Base-by-base conservation (phyloP, 2,113 vertebrate species). In the Callipepla californica region DNA sequence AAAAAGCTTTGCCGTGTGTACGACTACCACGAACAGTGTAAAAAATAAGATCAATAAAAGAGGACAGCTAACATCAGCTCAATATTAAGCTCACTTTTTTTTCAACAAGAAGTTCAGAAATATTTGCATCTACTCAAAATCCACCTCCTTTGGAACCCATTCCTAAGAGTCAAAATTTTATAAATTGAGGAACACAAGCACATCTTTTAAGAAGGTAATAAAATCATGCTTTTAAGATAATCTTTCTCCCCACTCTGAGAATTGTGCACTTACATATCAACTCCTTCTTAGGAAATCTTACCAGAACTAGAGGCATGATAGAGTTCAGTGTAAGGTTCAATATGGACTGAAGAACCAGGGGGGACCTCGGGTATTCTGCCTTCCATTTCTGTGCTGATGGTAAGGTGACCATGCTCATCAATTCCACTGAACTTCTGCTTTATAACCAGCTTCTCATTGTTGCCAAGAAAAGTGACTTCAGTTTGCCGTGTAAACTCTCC, bases 341-440 rank as follows among this genome's bases (percentile, higher is more conserved):
- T 98, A 40, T 98, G 98, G 38, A 99, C 98, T 0, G 97, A 94
- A 42, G 98, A 93, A 0, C 98, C 98, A 1, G 32, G 94, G 0
- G 96, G 95, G 22, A 99, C 93, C 66, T 98, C 97, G 0, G 99
- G 99, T 53, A 99, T 92, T 3, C 90, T 98, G 66, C 99, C 99
- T 30, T 99, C 98, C 97, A 99, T 97, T 68, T 98, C 97, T 1
- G 99, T 99, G 97, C 95, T 97, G 80, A 99, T 98, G 63, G 98
- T 98, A 84, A 99, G 98, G 93, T 99, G 99, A 36, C 98, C 98
- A 3, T 99, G 99, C 61, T 99, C 98, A 7, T 99, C 98, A 8
- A 99, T 98, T 53, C 99, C 99, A 51, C 97, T 97, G 85, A 99
- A 99, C 75, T 97, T 97, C 96, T 99, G 99, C 73, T 92, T 98